These are phyloP conservation scores for Polypterus bichir DNA, from an alignment of 2,113 vertebrate species.

Conservation along the genomic window DNA sequence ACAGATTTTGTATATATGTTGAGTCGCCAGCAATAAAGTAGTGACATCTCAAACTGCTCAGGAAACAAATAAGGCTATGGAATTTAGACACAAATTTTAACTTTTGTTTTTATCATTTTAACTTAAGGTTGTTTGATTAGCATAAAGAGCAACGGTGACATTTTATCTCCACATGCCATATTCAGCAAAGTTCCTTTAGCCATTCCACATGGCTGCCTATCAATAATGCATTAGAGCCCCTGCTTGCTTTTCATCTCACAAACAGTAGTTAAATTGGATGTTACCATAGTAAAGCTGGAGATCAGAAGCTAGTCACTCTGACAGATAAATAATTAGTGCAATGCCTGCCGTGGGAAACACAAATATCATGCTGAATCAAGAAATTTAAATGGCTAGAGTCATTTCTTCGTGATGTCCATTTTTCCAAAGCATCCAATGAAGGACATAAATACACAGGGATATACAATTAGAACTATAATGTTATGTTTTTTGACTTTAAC, in stretches of 20 bases:
- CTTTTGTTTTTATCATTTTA: no score
- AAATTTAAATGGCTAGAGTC: background rate
- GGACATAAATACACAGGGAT: no score
- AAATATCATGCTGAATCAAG: background rate
- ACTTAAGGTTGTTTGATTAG: conserved; percentile 8
- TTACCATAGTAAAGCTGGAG: conserved; percentile 24
- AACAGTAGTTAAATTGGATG: conserved; percentile 23
- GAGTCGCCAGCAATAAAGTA: no score
- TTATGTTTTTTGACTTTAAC: no score
- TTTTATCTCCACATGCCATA: conserved; percentile 16
- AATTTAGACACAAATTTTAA: no score
- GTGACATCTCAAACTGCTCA: no score
- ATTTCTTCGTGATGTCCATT: background rate
- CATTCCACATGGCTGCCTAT: conserved; percentile 18
- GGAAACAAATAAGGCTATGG: no score
- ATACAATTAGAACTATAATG: no score
- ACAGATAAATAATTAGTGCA: background rate
- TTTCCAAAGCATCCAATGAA: no score
- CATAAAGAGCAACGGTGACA: background rate
- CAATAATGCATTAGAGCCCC: conserved; percentile 27
- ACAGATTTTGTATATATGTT: no score
- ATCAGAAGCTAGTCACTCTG: conserved; percentile 3
- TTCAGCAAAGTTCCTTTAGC: conserved; percentile 10
- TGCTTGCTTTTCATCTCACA: conserved; percentile 28
- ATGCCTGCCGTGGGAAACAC: background rate